phyloP scores from a whole-genome alignment of 1,140 invertebrate genomes.

The Fopius arisanus region DNA sequence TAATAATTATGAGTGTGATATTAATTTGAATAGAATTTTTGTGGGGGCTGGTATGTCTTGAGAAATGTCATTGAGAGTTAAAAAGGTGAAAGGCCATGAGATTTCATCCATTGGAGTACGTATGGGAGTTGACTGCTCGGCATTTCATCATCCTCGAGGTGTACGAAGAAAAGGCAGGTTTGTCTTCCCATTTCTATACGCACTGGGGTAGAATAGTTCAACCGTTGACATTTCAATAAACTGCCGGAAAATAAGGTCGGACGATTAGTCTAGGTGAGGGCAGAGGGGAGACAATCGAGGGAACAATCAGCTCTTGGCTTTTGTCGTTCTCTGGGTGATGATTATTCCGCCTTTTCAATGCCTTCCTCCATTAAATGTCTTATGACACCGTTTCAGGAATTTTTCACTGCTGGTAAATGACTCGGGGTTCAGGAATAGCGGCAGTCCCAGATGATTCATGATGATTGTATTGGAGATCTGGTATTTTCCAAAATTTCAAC shows the following conservation, averaged over 20 bases:
- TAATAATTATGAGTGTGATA: too few relatives aligned
- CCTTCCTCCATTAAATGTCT: constrained; percentile 19
- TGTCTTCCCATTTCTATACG: not conserved
- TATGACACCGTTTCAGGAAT: constrained; percentile 6
- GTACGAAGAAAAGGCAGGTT: not conserved
- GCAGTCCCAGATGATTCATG: not conserved
- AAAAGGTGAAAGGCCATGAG: constrained; percentile 17
- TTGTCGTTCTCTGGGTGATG: not conserved
- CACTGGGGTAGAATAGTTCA: constrained; percentile 37
- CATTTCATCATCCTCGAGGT: constrained; percentile 47
- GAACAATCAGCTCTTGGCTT: not conserved
- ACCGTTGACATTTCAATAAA: constrained; percentile 52
- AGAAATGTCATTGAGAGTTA: not conserved
- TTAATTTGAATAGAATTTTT: too few relatives aligned
- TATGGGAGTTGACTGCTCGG: constrained; percentile 33
- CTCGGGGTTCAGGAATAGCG: not conserved
- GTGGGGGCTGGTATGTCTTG: too few relatives aligned
- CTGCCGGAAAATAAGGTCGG: constrained; percentile 33
- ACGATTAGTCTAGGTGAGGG: constrained; percentile 1
- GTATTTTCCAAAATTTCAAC: not conserved
- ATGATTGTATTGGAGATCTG: not conserved
- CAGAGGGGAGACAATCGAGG: not conserved
- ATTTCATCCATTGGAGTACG: not conserved
- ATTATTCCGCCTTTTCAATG: constrained; percentile 15
- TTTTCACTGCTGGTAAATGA: not conserved